A percentile compares a stretch with the other conserved stretches of the same genome.
phyloP scores from a whole-genome alignment of 2,797 vertebrate species.

The Pristis pectinata region DNA sequence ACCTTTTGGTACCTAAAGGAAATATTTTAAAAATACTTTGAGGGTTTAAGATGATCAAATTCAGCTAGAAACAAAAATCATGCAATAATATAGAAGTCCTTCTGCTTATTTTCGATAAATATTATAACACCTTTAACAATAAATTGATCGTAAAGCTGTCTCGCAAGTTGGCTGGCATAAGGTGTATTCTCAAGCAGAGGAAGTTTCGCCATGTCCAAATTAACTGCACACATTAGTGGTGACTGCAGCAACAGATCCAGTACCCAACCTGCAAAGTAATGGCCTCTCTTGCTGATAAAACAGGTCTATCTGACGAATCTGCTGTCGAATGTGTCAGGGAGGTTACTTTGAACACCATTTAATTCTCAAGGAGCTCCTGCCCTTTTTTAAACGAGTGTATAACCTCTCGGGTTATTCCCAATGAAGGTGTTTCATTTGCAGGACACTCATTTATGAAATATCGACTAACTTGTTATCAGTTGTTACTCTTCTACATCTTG shows the following conservation, averaged over 20 bases:
- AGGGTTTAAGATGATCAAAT: neutral
- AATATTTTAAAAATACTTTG: neutral
- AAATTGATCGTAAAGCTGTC: neutral
- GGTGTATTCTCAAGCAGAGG: neutral
- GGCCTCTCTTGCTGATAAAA: neutral
- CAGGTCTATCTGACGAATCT: neutral
- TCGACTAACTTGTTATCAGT: neutral
- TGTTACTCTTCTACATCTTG: conserved; percentile 25
- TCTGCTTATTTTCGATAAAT: neutral
- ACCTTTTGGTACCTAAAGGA: conserved; percentile 81
- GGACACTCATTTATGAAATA: neutral
- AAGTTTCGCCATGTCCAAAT: conserved; percentile 5
- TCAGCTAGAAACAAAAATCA: neutral
- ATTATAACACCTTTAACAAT: neutral
- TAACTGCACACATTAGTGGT: conserved; percentile 1
- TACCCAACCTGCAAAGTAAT: neutral
- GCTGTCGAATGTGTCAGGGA: neutral
- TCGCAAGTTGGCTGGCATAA: neutral
- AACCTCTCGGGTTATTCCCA: neutral
- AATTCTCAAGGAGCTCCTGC: conserved; percentile 13
- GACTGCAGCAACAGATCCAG: neutral
- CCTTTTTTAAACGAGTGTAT: conserved; percentile 19
- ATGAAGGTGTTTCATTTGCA: conserved; percentile 34
- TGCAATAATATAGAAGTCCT: neutral
- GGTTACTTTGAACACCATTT: conserved; percentile 8